Base-by-base conservation (phyloP, 1,140 invertebrate species). In the Sitophilus oryzae region DNA sequence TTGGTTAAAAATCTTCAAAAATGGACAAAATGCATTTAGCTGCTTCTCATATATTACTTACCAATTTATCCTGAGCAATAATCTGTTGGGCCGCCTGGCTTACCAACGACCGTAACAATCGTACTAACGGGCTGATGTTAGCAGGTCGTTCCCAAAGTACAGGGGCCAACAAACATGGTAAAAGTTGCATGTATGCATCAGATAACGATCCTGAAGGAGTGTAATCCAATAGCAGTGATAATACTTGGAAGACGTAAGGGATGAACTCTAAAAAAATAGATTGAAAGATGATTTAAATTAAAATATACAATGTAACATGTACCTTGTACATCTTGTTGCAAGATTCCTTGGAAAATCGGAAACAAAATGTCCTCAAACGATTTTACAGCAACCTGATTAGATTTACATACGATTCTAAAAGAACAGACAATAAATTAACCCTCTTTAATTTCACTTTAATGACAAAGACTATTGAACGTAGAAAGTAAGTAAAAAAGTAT, bases 221-320 rank as follows among this genome's bases (percentile, higher is more conserved):
- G 48, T 92, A 74, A 75, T 98, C 93, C 69, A 98, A 78, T 23
- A 98, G 74, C 3, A 98, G 75, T 0, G 93, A 93, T 23, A 98
- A 75, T 68, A 99, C 84, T 89, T 98, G 95, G 72, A 98, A 96
- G 25, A 95, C 89, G 73, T 98, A 98, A 0, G 95, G 95, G 71
- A 96, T 86, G 77, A 98, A 98, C 76, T 98, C 95, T 89, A 69
- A 46, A 63, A 62, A n/a, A 36, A n/a, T n/a, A n/a, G n/a, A n/a
- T n/a, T n/a, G n/a, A n/a, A n/a, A n/a, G n/a, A n/a, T n/a, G n/a
- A n/a, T n/a, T n/a, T n/a, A n/a, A n/a, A n/a, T n/a, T n/a, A n/a
- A n/a, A n/a, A n/a, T n/a, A n/a, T n/a, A n/a, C n/a, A n/a, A n/a
- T n/a, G n/a, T 18, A 14, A 35, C 16, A 22, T n/a, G n/a, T 52